These are phyloP conservation scores for Toxostoma redivivum DNA, from an alignment of 2,113 vertebrate species.

Conservation along the genomic window DNA sequence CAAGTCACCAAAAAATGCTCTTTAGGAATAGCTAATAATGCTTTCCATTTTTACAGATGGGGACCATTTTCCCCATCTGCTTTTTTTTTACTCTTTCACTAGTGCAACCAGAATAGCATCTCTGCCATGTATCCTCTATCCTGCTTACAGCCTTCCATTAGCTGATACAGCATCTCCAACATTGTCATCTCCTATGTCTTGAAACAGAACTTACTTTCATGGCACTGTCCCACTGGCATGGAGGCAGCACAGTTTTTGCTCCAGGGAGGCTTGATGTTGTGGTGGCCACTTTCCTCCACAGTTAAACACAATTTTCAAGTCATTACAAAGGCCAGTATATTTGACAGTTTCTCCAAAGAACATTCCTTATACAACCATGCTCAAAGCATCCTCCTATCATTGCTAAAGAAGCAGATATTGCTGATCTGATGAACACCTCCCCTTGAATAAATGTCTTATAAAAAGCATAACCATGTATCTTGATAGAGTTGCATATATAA, in stretches of 20 bases:
- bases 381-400: not conserved
- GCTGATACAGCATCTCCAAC: not conserved
- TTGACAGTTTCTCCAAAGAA: not conserved
- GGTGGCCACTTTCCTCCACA: not conserved
- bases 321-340: not conserved
- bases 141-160: not conserved
- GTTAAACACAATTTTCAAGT: not conserved
- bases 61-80: fast-evolving
- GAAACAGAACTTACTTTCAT: not conserved
- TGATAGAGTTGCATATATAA: not conserved
- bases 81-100: not conserved
- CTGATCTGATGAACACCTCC: not conserved
- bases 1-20: not conserved
- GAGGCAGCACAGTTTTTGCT: fast-evolving
- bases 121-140: not conserved
- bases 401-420: not conserved
- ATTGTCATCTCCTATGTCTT: not conserved
- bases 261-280: not conserved
- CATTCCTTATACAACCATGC: not conserved
- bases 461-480: not conserved
- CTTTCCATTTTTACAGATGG: not conserved
- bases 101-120: not conserved
- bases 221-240: fast-evolving
- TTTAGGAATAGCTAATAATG: not conserved
- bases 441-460: not conserved